Evolutionary conservation across 2,888 invertebrate genomes (phyloP), one percentile per base, ranked within the genome.

Genomic region (Orthosia cruda): DNA sequence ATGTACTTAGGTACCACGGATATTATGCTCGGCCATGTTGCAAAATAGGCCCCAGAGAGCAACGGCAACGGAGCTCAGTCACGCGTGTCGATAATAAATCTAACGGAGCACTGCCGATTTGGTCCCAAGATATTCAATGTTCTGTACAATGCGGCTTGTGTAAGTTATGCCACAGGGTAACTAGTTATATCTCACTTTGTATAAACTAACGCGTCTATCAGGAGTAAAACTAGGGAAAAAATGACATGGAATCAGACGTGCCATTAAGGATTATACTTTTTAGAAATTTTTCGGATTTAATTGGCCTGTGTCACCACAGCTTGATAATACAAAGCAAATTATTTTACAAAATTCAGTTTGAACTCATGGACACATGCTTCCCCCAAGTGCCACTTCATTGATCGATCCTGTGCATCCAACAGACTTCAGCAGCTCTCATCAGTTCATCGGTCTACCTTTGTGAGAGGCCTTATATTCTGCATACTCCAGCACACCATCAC

Each of bases 31-130:
- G 74, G 82, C 77, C 79, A 84, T 81, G 81, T 87, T 80, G 81
- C 84, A 88, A 89, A 90, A 88, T 79, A 81, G 85, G 68, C 89
- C 81, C 87, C 87, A 85, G 90, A 85, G 87, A 85, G 84, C 75
- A 87, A 85, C 77, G 88, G 86, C 83, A 80, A 74, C 72, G 77
- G 84, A 87, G 89, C 86, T 89, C 89, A 89, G 86, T 91, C 89
- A 91, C 87, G 90, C 90, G 91, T 86, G 77, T 75, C 86, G 87
- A 88, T 89, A 90, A 91, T 91, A 91, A 92, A 92, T 92, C 91
- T 89, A 89, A 90, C 87, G 84, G 87, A 85, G 88, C 84, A 84
- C 84, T 88, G 87, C 88, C 88, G 89, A 92, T 89, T 89, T 80
- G 80, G 87, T 87, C 89, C 89, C 90, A 88, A 89, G 90, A 91